These are phyloP conservation scores for Proterorhinus semilunaris DNA, from an alignment of 2,113 vertebrate genomes.

Conservation along the genomic window DNA sequence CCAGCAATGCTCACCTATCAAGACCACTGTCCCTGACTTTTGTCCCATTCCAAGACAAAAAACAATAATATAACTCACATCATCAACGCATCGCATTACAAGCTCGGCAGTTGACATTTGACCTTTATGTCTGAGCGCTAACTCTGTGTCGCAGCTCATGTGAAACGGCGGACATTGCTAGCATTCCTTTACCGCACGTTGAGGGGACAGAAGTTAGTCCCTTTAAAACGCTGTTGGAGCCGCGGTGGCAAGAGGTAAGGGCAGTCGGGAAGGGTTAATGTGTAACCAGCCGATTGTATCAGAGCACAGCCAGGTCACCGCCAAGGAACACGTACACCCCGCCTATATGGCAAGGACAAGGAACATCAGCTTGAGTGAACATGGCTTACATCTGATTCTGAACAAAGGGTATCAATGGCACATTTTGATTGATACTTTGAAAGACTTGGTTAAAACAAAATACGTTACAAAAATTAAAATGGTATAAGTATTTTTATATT, in stretches of 20 bases:
- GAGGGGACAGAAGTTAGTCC: conserved; percentile 21
- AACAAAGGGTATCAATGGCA: too few relatives aligned
- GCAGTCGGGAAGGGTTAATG: conserved; percentile 74
- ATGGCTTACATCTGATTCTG: too few relatives aligned
- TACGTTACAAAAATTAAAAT: too few relatives aligned
- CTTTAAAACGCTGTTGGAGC: conserved; percentile 60
- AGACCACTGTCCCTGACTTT: not conserved
- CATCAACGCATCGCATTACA: not conserved
- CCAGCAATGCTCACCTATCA: not conserved
- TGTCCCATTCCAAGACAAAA: not conserved
- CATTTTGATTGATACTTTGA: too few relatives aligned
- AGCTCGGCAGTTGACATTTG: not conserved
- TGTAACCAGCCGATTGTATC: conserved; percentile 78
- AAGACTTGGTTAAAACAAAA: too few relatives aligned
- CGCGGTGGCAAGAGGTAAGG: conserved; percentile 51
- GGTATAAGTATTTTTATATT: too few relatives aligned
- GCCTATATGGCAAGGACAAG: too few relatives aligned
- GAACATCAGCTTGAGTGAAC: too few relatives aligned
- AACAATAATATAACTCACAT: not conserved
- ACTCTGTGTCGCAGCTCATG: not conserved
- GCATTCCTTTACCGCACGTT: not conserved
- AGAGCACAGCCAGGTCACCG: conserved; percentile 9
- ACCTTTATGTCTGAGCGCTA: not conserved
- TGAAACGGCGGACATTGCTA: not conserved
- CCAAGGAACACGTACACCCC: conserved; percentile 48